Evolutionary conservation across 2,888 invertebrate genomes (phyloP), one percentile per base, ranked within the genome.

Genomic region (Hipparchia sbordonii): DNA sequence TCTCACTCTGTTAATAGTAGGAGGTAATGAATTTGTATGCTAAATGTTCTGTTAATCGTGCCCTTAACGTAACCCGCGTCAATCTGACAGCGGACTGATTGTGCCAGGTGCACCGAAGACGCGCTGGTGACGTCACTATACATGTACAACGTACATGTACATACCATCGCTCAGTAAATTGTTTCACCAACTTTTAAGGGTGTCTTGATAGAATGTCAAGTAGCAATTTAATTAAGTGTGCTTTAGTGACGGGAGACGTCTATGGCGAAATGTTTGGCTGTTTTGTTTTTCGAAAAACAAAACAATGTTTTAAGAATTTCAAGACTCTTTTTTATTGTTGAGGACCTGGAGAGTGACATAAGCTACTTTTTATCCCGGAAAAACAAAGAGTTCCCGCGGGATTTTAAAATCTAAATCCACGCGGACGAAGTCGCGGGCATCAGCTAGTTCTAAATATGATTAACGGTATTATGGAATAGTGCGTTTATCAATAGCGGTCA

Each of bases 21-120:
- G 39, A 39, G 39, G 39, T 39, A 39, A 39, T 39, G 2, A 39
- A 39, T 39, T 39, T 1, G 3, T 39, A 39, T 39, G 39, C 5
- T 39, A 39, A 39, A 39, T 39, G 39, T 39, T 39, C 3, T 48
- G 46, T 62, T n/a, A 39, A 39, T 60, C 39, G 39, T 8, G 48
- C 48, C 48, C 48, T 48, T 48, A 33, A 60, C 60, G 79, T 79
- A 81, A 84, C 84, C 85, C 85, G 80, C 79, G 79, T 84, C 84
- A 84, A 77, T 77, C 78, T 85, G 85, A 85, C 84, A 83, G 79
- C 80, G 83, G 84, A 79, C 80, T 82, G 82, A 82, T 82, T 80
- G 82, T 79, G 76, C 80, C 85, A 85, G 85, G 85, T 85, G 85
- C 81, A 80, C 78, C 76, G 82, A 80, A 74, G 77, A 77, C 76